phyloP scores from a whole-genome alignment of 1,140 invertebrate species.

The Anthonomus grandis region DNA sequence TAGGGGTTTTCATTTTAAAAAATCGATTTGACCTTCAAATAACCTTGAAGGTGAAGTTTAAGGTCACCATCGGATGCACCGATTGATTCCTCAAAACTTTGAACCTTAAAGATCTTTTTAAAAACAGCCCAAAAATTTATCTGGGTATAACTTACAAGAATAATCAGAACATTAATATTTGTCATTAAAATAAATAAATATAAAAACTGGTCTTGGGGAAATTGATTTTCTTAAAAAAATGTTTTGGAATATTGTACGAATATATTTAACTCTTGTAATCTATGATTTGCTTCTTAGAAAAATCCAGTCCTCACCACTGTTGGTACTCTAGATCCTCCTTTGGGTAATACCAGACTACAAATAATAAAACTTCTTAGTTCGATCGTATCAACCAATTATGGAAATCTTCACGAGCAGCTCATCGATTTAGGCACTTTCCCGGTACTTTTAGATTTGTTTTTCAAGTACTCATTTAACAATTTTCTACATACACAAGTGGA shows the following conservation, averaged over 20 bases:
- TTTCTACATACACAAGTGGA: conserved; percentile 85
- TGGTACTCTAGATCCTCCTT: conserved; percentile 65
- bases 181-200: too few relatives aligned
- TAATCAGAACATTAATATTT: too few relatives aligned
- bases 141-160: too few relatives aligned
- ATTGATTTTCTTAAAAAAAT: background rate
- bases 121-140: too few relatives aligned
- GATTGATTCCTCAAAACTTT: too few relatives aligned
- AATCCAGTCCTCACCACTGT: conserved; percentile 61
- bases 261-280: too few relatives aligned
- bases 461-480: conserved; percentile 82
- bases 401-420: conserved; percentile 54
- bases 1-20: too few relatives aligned
- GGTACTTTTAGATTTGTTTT: conserved; percentile 74
- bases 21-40: too few relatives aligned
- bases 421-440: conserved; percentile 49
- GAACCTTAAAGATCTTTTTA: too few relatives aligned
- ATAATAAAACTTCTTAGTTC: conserved; percentile 69
- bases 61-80: too few relatives aligned
- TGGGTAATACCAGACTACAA: conserved; percentile 73
- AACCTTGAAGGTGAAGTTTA: too few relatives aligned
- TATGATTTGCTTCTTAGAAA: conserved; percentile 54
- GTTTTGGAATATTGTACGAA: background rate
- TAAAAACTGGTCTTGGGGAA: background rate
- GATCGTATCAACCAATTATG: conserved; percentile 61